Percentiles rank a stretch among this genome's conserved stretches.
Evolutionary conservation across 2,113 vertebrate species (phyloP).

Genomic region (human): DNA sequence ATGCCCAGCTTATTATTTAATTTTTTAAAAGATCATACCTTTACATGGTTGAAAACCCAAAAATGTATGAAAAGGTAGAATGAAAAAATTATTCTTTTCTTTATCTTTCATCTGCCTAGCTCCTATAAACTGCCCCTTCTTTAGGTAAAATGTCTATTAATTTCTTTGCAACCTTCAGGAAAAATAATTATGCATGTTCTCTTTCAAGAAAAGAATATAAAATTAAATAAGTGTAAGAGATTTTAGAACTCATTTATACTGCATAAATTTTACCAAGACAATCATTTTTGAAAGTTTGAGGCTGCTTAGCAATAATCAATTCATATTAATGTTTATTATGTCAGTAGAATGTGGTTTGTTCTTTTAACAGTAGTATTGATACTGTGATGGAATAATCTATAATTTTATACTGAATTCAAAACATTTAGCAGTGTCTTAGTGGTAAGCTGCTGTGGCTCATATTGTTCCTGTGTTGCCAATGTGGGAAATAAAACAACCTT

Average conservation of each 20-base stretch:
- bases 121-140: neutral
- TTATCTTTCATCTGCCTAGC: neutral
- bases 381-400: neutral
- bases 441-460: neutral
- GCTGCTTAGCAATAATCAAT: neutral
- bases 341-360: neutral
- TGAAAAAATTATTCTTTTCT: constrained; percentile 11
- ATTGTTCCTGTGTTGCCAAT: neutral
- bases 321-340: neutral
- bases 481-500: neutral
- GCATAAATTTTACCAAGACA: neutral
- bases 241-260: constrained; percentile 15
- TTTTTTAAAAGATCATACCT: neutral
- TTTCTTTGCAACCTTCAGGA: neutral
- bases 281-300: neutral
- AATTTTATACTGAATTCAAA: constrained; percentile 14
- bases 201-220: neutral
- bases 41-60: neutral
- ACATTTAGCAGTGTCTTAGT: neutral
- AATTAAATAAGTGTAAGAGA: constrained; percentile 29
- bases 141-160: neutral
- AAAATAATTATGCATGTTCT: neutral
- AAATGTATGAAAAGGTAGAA: neutral
- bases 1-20: neutral
- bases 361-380: neutral